A percentile compares a stretch with the other conserved stretches of the same genome.
Conservation (phyloP, 2,113 vertebrate genomes). For the Anthoscopus minutus region DNA sequence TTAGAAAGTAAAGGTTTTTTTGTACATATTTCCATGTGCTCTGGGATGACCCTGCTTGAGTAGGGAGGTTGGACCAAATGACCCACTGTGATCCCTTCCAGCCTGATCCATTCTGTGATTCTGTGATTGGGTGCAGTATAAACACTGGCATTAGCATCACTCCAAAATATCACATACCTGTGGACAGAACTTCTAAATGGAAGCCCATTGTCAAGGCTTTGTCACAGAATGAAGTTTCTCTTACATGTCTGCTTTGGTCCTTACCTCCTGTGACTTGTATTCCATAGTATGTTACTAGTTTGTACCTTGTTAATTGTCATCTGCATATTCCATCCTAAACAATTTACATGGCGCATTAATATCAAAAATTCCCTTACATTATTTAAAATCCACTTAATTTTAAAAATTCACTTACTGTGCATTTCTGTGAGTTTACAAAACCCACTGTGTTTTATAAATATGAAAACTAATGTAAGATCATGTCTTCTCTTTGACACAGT, state of each 20-base stretch:
- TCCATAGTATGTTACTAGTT: too few species aligned
- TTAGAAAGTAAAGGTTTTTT: not conserved
- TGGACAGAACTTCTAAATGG: not conserved
- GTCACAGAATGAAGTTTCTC: not conserved
- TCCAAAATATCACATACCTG: not conserved
- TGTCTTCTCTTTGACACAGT: not conserved
- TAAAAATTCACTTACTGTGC: not conserved
- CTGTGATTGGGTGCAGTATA: not conserved
- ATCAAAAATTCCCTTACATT: not conserved
- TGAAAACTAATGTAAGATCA: not conserved
- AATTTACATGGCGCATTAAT: not conserved
- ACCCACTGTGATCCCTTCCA: not conserved
- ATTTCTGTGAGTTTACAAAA: not conserved
- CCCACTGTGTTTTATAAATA: not conserved
- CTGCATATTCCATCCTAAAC: not conserved
- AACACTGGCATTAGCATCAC: not conserved
- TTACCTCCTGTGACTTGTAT: not conserved
- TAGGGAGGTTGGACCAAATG: not conserved
- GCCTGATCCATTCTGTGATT: not conserved
- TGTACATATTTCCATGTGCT: not conserved
- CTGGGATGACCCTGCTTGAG: not conserved
- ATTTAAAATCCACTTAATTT: not conserved
- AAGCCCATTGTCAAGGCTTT: not conserved
- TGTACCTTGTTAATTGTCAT: not conserved
- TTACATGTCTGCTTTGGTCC: not conserved